phyloP scores from a whole-genome alignment of 2,113 vertebrate species.

The Cacatua alba region DNA sequence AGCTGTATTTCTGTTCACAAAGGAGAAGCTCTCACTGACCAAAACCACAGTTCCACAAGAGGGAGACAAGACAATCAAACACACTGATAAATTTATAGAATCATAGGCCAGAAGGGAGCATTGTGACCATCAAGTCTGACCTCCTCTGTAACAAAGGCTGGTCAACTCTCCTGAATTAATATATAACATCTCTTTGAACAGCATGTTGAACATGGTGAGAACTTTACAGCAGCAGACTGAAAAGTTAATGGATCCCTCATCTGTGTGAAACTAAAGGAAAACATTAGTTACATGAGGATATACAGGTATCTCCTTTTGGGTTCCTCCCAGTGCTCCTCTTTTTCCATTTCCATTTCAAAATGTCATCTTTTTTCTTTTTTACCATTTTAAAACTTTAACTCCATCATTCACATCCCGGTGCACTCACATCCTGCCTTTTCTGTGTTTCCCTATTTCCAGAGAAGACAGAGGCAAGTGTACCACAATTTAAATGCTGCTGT shows the following conservation, averaged over 20 bases:
- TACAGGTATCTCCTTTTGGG: not conserved
- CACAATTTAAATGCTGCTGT: not conserved
- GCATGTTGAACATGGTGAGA: not conserved
- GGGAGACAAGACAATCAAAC: not conserved
- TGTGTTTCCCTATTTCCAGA: not conserved
- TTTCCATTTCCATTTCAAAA: not conserved
- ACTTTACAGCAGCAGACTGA: not conserved
- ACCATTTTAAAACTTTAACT: not conserved
- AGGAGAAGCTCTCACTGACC: not conserved
- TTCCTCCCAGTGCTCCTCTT: not conserved
- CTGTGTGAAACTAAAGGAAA: not conserved
- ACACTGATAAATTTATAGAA: not conserved
- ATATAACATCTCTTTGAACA: not conserved
- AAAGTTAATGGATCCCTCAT: not conserved
- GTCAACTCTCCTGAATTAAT: not conserved
- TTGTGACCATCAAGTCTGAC: accelerated
- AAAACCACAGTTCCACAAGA: not conserved
- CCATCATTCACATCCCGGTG: not conserved
- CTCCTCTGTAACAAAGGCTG: not conserved
- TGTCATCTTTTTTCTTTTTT: not conserved
- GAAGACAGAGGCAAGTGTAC: not conserved
- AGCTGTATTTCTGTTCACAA: not conserved
- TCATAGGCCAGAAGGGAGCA: not conserved
- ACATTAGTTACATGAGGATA: not conserved
- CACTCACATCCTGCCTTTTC: not conserved